These are phyloP conservation scores for Motacilla tschutschensis DNA, from an alignment of 2,113 vertebrate species.

Conservation along the genomic window DNA sequence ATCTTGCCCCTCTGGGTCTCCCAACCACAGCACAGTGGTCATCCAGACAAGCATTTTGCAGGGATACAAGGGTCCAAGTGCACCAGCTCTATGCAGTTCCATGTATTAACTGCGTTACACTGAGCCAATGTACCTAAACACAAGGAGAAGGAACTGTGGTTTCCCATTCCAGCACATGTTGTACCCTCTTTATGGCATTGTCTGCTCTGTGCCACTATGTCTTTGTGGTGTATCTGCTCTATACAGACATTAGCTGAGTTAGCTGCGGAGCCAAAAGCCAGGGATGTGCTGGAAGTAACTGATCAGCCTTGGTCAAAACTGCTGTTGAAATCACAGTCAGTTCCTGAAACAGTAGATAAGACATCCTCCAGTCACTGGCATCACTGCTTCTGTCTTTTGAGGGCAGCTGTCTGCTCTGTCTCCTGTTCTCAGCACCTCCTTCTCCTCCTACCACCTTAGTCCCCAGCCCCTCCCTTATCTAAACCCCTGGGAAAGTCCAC, in stretches of 20 bases:
- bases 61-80: background rate
- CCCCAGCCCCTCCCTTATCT: accelerated
- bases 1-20: background rate
- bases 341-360: background rate
- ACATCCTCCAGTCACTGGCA: background rate
- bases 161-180: background rate
- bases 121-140: background rate
- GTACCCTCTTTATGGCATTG: background rate
- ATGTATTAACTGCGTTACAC: background rate
- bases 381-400: background rate
- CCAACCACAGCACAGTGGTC: background rate
- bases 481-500: accelerated
- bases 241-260: background rate
- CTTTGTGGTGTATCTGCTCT: background rate
- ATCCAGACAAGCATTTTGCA: background rate
- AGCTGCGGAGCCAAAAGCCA: background rate
- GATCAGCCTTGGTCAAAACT: background rate
- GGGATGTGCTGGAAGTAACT: background rate
- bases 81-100: background rate
- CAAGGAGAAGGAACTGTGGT: background rate
- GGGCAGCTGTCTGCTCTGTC: background rate
- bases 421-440: background rate
- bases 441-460: accelerated
- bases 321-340: background rate
- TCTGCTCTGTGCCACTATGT: background rate